Conservation (phyloP, 2,113 vertebrate species). For the Hipposideros armiger region DNA sequence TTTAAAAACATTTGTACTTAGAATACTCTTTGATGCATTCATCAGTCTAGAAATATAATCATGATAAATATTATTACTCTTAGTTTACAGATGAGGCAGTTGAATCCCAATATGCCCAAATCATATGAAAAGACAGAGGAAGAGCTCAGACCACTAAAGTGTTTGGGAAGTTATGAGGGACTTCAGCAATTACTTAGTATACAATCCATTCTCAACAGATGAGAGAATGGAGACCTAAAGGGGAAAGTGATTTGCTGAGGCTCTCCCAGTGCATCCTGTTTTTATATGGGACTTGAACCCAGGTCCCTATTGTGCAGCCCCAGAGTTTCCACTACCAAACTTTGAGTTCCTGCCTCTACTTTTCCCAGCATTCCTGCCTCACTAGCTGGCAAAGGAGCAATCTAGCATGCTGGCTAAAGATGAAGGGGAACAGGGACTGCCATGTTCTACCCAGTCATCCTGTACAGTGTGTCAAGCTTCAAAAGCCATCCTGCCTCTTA, state of each 20-base stretch:
- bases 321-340: neutral
- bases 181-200: neutral
- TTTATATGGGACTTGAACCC: neutral
- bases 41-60: neutral
- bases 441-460: conserved; percentile 76
- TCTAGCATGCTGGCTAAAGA: conserved; percentile 50
- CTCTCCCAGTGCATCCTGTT: neutral
- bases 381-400: conserved; percentile 72
- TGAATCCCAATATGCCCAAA: neutral
- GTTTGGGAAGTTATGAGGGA: neutral
- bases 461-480: conserved; percentile 64
- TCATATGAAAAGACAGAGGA: neutral
- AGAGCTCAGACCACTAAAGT: neutral
- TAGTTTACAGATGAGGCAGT: neutral
- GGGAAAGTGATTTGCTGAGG: neutral
- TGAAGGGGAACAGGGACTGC: conserved; percentile 56
- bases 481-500: conserved; percentile 75
- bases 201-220: neutral
- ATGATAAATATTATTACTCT: neutral
- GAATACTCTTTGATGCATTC: neutral
- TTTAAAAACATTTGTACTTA: neutral
- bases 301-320: neutral
- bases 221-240: neutral
- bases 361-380: conserved; percentile 70
- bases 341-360: neutral